These are phyloP conservation scores for Sphenopsis melanotis DNA, from an alignment of 2,797 vertebrate genomes.

Conservation along the genomic window DNA sequence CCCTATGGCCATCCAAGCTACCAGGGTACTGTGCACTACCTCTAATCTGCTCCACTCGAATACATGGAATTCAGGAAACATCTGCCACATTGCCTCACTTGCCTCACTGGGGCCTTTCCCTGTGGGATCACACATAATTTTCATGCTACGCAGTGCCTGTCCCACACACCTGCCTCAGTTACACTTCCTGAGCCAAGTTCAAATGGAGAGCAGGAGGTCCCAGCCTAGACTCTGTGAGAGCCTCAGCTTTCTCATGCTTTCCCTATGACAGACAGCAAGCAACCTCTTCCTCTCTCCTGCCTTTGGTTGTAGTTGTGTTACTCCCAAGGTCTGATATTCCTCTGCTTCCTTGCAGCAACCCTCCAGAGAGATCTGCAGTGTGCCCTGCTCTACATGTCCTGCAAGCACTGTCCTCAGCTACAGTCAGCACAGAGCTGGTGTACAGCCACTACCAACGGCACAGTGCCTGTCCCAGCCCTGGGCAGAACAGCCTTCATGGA, in stretches of 20 bases:
- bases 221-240: background rate
- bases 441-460: background rate
- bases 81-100: background rate
- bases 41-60: background rate
- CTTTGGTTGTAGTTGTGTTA: background rate
- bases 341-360: background rate
- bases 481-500: background rate
- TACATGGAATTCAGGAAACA: background rate
- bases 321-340: background rate
- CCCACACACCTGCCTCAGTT: background rate
- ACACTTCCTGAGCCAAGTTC: background rate
- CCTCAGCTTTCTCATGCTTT: background rate
- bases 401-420: background rate
- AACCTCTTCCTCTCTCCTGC: background rate
- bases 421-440: background rate
- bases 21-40: background rate
- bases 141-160: fast-evolving
- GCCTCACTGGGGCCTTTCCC: background rate
- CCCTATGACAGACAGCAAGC: background rate
- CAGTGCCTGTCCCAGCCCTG: background rate
- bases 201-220: background rate
- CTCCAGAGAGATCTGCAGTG: background rate
- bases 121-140: background rate
- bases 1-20: background rate
- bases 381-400: background rate